Conservation (phyloP, 53 echinoderm and acorn worm genomes). For the Mesocentrotus franciscanus region DNA sequence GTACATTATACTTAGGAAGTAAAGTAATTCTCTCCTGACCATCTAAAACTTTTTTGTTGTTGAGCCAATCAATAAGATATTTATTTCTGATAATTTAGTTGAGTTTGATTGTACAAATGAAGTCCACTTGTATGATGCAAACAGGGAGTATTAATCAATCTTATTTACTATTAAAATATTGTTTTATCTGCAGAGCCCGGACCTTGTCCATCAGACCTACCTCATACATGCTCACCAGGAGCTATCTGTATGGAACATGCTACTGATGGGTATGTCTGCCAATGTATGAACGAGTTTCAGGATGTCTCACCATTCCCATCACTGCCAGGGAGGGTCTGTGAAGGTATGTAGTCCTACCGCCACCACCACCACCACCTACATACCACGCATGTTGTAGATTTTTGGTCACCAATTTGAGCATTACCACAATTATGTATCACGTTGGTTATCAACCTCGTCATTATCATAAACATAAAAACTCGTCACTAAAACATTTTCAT, state of each 20-base stretch:
- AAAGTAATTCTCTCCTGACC: no score
- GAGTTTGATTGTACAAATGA: no score
- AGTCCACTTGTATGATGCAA: no score
- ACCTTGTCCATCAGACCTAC: conserved; percentile 52
- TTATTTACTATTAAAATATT: no score
- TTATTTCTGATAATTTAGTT: no score
- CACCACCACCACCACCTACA: not conserved
- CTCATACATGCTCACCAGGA: conserved; percentile 66
- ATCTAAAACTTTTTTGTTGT: no score
- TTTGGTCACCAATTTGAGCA: not conserved
- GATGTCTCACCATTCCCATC: conserved; percentile 70
- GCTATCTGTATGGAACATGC: conserved; percentile 73
- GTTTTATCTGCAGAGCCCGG: conserved; percentile 41
- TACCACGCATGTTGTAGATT: not conserved
- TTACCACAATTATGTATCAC: not conserved
- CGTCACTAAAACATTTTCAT: not conserved
- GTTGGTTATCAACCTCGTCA: not conserved
- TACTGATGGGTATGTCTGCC: conserved; percentile 67
- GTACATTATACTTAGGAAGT: no score
- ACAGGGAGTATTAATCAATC: no score
- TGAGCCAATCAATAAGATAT: no score
- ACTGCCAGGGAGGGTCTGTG: conserved; percentile 51
- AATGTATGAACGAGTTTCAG: conserved; percentile 59
- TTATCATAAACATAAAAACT: not conserved
- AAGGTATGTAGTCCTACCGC: conserved; percentile 23